Conservation (phyloP, 2,888 invertebrate genomes). For the Noctua fimbriata region DNA sequence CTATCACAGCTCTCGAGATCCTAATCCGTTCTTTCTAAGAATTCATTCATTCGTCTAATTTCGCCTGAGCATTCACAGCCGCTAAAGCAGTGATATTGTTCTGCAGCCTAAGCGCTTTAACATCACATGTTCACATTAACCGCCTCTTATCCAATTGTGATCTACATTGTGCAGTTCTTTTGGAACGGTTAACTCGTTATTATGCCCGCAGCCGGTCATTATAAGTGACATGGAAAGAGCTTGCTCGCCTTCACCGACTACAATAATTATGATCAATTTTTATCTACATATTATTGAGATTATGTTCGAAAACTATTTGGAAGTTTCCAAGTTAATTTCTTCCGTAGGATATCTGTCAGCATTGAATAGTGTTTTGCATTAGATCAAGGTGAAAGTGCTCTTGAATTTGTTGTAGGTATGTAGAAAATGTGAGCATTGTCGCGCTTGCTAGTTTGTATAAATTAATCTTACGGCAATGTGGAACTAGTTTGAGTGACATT, state of each 20-base stretch:
- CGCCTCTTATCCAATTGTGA: conserved; percentile 46
- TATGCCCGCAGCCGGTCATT: conserved; percentile 21
- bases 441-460: not conserved
- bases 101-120: conserved; percentile 32
- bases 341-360: not conserved
- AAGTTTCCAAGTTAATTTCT: conserved; percentile 10
- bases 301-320: conserved; percentile 15
- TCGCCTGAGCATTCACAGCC: not conserved
- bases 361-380: not conserved
- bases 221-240: conserved; percentile 43
- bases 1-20: not conserved
- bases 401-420: conserved; percentile 4
- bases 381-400: conserved; percentile 10
- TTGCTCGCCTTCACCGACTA: conserved; percentile 53
- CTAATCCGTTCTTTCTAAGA: not conserved
- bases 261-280: conserved; percentile 26
- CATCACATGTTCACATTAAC: conserved; percentile 53
- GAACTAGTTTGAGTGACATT: conserved; percentile 52
- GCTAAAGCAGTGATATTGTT: conserved; percentile 38
- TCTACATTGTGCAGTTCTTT: conserved; percentile 50
- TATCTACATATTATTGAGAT: conserved; percentile 8
- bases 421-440: not conserved
- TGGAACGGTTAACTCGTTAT: conserved; percentile 44
- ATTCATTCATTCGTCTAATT: conserved; percentile 30
- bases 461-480: conserved; percentile 33